Percentiles rank a stretch among this genome's conserved stretches.
These are phyloP conservation scores for Cryptoprocta ferox DNA, from an alignment of 2,797 vertebrate genomes.

Conservation along the genomic window DNA sequence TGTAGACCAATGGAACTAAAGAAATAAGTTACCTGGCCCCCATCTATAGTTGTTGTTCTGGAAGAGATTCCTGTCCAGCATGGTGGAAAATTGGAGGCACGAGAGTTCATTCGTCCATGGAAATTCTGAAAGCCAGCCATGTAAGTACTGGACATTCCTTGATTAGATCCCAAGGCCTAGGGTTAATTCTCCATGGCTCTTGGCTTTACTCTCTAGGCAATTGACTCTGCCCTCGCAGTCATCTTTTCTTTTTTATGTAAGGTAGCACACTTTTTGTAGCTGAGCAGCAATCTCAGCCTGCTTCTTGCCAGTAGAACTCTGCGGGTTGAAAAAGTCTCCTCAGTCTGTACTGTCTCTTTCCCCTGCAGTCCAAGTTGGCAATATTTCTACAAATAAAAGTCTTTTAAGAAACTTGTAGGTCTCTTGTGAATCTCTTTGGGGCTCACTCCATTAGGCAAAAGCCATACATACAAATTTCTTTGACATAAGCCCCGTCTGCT, in stretches of 20 bases:
- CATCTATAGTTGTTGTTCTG: neutral
- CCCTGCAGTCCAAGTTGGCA: neutral
- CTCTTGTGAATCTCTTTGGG: neutral
- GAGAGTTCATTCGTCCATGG: neutral
- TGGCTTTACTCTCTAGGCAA: neutral
- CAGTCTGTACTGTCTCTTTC: neutral
- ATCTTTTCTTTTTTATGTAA: constrained; percentile 35
- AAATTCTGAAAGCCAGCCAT: constrained; percentile 12
- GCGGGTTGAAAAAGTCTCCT: neutral
- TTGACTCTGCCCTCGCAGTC: neutral
- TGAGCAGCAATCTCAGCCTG: neutral
- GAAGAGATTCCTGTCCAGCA: neutral
- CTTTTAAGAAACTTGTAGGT: neutral
- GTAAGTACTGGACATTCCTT: neutral
- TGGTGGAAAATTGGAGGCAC: neutral
- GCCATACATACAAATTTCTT: neutral
- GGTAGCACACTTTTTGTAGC: neutral
- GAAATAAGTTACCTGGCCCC: neutral
- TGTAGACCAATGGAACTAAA: neutral
- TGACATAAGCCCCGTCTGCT: neutral
- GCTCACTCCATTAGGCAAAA: neutral
- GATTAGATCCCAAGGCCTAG: neutral
- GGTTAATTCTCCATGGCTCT: neutral
- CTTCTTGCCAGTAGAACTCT: neutral
- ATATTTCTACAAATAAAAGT: neutral